phyloP scores from a whole-genome alignment of 2,888 invertebrate genomes.

The Eristalis arbustorum region DNA sequence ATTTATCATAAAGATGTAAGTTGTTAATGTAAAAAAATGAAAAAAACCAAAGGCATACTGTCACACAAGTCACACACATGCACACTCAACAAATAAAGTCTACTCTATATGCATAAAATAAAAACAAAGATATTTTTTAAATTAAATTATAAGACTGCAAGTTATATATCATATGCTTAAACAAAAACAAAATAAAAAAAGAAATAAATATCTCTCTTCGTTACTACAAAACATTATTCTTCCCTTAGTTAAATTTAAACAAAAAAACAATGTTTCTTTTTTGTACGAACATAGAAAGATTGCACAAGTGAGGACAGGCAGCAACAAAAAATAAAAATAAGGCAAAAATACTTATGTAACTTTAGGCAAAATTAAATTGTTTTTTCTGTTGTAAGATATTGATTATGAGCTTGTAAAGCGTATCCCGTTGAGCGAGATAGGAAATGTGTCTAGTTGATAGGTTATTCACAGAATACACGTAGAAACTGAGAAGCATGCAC shows the following conservation, averaged over 20 bases:
- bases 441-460: slow-evolving; percentile 32
- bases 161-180: slow-evolving; percentile 63
- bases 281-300: slow-evolving; percentile 10
- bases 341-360: neutral
- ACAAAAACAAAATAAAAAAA: slow-evolving; percentile 6
- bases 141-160: slow-evolving; percentile 70
- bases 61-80: slow-evolving; percentile 13
- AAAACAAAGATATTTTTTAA: slow-evolving; percentile 53
- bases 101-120: slow-evolving; percentile 11
- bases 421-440: slow-evolving; percentile 65
- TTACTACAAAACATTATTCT: slow-evolving; percentile 15
- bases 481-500: slow-evolving; percentile 21
- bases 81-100: neutral
- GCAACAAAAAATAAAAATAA: slow-evolving; percentile 7
- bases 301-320: slow-evolving; percentile 24
- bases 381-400: slow-evolving; percentile 28
- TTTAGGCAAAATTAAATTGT: slow-evolving; percentile 33
- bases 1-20: slow-evolving; percentile 17
- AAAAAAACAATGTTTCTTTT: neutral
- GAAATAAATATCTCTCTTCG: neutral
- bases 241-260: slow-evolving; percentile 30
- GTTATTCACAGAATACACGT: slow-evolving; percentile 36
- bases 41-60: neutral
- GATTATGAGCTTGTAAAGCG: slow-evolving; percentile 62
- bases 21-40: slow-evolving; percentile 40